These are phyloP conservation scores for Meiosimyza platycephala DNA, from an alignment of 2,888 invertebrate genomes.

Conservation along the genomic window DNA sequence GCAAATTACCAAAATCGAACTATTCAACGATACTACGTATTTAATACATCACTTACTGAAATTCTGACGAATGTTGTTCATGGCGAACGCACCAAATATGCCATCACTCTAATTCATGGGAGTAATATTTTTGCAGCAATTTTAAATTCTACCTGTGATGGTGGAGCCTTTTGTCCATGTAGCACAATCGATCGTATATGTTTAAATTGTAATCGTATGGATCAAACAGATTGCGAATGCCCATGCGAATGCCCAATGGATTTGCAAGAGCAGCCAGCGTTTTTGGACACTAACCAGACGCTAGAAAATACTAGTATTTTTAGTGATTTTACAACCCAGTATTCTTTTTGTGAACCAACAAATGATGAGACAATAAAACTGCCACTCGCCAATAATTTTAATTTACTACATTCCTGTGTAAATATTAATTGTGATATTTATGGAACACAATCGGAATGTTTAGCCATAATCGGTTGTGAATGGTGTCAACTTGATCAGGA, in stretches of 20 bases:
- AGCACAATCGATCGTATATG: conserved; percentile 89
- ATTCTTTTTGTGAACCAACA: conserved; percentile 61
- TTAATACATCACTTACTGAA: conserved; percentile 82
- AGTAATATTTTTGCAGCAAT: conserved; percentile 92
- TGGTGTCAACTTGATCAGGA: conserved; percentile 89
- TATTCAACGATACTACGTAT: conserved; percentile 82
- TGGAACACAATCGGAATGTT: conserved; percentile 73
- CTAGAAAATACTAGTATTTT: conserved; percentile 41
- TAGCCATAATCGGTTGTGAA: conserved; percentile 86
- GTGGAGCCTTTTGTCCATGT: conserved; percentile 90
- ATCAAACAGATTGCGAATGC: conserved; percentile 94
- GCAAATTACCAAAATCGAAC: conserved; percentile 88
- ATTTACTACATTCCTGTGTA: conserved; percentile 75
- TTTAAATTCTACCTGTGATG: conserved; percentile 87
- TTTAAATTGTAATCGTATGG: conserved; percentile 93
- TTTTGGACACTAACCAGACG: conserved; percentile 2
- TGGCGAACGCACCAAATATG: conserved; percentile 89
- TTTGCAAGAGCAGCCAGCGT: conserved; percentile 44
- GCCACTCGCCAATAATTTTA: conserved; percentile 66
- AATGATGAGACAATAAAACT: conserved; percentile 56
- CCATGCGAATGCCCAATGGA: conserved; percentile 87
- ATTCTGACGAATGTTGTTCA: conserved; percentile 86
- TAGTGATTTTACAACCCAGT: conserved; percentile 58
- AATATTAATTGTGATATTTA: conserved; percentile 77
- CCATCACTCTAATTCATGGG: conserved; percentile 81